Conservation (phyloP, 2,797 vertebrate genomes). For the Gouania willdenowi region DNA sequence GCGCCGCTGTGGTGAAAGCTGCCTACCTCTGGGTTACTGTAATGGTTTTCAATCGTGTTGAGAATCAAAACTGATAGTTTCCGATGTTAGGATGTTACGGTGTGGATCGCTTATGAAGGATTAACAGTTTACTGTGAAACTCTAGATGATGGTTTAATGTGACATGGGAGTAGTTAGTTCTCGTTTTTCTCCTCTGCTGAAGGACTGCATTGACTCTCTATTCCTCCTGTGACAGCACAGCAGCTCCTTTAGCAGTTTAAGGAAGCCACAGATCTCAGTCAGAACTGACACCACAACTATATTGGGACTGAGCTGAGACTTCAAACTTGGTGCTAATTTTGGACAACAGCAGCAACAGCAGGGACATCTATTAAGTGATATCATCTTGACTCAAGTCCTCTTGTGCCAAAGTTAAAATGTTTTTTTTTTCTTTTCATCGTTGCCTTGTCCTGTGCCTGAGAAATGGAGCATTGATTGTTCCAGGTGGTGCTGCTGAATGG, state of each 20-base stretch:
- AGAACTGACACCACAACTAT: constrained; percentile 69
- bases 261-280: constrained; percentile 50
- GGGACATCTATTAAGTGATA: constrained; percentile 39
- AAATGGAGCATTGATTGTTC: constrained; percentile 27
- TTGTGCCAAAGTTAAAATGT: constrained; percentile 1
- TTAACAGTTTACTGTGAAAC: too few relatives aligned
- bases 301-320: constrained; percentile 59
- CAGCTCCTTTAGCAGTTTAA: constrained; percentile 49
- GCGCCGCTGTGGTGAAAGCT: too few relatives aligned
- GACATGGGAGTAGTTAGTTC: constrained; percentile 4
- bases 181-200: constrained; percentile 6
- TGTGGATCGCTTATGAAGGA: too few relatives aligned
- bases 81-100: too few relatives aligned
- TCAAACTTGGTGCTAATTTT: constrained; percentile 62
- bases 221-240: constrained; percentile 32
- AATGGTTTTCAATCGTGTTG: too few relatives aligned
- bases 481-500: constrained; percentile 39
- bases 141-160: constrained; percentile 1
- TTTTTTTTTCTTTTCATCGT: background rate
- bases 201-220: constrained; percentile 24
- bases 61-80: too few relatives aligned
- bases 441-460: constrained; percentile 13
- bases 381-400: constrained; percentile 4
- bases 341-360: constrained; percentile 50
- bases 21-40: too few relatives aligned